Evolutionary conservation across 2,113 vertebrate species (phyloP).

Genomic region (Hymenochirus boettgeri): DNA sequence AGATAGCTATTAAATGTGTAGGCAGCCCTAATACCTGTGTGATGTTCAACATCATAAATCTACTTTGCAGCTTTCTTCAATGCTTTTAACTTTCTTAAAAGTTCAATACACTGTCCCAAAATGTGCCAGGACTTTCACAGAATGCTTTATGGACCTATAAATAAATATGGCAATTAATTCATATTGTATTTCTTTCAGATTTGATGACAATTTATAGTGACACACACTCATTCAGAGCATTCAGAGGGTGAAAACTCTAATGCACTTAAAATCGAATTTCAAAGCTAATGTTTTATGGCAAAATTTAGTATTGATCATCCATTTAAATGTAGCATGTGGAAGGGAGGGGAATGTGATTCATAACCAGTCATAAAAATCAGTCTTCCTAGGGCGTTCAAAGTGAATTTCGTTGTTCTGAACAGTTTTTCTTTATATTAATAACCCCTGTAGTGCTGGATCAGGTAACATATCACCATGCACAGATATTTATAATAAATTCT

Average conservation of each 20-base stretch:
- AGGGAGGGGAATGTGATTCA: slow-evolving; percentile 61
- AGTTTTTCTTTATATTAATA: slow-evolving; percentile 11
- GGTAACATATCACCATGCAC: too few relatives aligned
- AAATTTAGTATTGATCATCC: slow-evolving; percentile 81
- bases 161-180: slow-evolving; percentile 75
- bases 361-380: slow-evolving; percentile 58
- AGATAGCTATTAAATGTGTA: slow-evolving; percentile 60
- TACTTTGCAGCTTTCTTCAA: slow-evolving; percentile 58
- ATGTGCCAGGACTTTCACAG: slow-evolving; percentile 69
- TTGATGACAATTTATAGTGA: slow-evolving; percentile 70
- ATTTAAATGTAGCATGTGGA: slow-evolving; percentile 63
- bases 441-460: background rate
- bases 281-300: slow-evolving; percentile 75
- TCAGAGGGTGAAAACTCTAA: slow-evolving; percentile 69
- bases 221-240: slow-evolving; percentile 58
- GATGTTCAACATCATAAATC: slow-evolving; percentile 69
- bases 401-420: slow-evolving; percentile 40
- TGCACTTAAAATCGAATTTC: slow-evolving; percentile 80
- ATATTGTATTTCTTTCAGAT: slow-evolving; percentile 69
- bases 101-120: slow-evolving; percentile 74
- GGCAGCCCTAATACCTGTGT: slow-evolving; percentile 61
- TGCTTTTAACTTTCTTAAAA: slow-evolving; percentile 76
- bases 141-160: slow-evolving; percentile 75
- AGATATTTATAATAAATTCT: too few relatives aligned
- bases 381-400: slow-evolving; percentile 55